Evolutionary conservation across 2,113 vertebrate genomes (phyloP).

Genomic region (Serilophus lunatus): DNA sequence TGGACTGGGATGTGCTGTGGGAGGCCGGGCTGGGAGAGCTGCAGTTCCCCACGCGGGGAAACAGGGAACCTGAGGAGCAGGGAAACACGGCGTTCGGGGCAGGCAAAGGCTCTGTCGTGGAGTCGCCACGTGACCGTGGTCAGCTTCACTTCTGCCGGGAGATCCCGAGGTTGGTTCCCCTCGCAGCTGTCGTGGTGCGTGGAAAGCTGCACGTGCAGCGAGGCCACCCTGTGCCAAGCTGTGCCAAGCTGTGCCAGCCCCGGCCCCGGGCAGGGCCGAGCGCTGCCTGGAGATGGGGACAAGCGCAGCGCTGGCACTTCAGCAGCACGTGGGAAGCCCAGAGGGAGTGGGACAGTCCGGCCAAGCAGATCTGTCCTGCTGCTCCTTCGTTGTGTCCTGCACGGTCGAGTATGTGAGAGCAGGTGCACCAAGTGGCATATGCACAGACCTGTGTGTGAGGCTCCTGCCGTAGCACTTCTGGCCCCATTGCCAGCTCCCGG

Average conservation of each 20-base stretch:
- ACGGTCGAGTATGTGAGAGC: rapidly evolving
- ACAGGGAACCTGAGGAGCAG: too few species aligned
- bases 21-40: too few species aligned
- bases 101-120: background rate
- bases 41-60: too few species aligned
- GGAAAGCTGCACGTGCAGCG: rapidly evolving
- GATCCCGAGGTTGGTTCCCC: background rate
- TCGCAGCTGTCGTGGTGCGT: background rate
- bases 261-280: background rate
- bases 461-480: background rate
- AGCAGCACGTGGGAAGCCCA: rapidly evolving
- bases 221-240: too few species aligned
- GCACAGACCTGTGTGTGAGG: rapidly evolving
- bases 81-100: background rate
- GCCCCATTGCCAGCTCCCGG: background rate
- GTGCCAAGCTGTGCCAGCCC: background rate
- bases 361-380: background rate
- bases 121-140: background rate
- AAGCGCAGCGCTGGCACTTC: background rate
- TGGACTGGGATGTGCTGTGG: too few species aligned
- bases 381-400: background rate
- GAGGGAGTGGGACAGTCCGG: background rate
- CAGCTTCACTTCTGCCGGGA: background rate
- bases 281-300: too few species aligned
- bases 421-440: rapidly evolving